Conservation (phyloP, 2,888 invertebrate species). For the Acanthococcus lagerstroemiae region DNA sequence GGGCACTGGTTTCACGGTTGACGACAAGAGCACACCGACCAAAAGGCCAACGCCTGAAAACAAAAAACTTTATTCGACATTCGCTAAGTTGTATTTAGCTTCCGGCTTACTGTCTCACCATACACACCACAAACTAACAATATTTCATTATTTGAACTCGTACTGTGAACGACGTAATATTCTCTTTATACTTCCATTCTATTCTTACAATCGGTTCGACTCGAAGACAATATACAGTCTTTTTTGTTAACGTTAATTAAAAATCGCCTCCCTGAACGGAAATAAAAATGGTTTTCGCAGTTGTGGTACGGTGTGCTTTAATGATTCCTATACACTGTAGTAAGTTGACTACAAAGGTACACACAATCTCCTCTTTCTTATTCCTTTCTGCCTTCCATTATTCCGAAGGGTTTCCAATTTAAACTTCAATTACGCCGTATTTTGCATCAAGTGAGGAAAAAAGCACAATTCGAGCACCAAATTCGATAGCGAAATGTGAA, state of each 20-base stretch:
- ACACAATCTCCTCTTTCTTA: too few relatives aligned
- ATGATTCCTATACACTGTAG: too few relatives aligned
- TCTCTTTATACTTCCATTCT: not conserved
- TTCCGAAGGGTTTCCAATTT: too few relatives aligned
- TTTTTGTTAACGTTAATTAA: not conserved
- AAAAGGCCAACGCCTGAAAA: conserved; percentile 21
- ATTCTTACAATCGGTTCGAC: not conserved
- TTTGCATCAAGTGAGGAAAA: too few relatives aligned
- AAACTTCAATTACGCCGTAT: too few relatives aligned
- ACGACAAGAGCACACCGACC: too few relatives aligned
- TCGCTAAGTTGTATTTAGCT: conserved; percentile 9
- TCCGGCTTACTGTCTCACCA: conserved; percentile 5
- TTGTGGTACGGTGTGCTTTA: too few relatives aligned
- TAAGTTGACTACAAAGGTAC: too few relatives aligned
- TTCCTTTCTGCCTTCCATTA: too few relatives aligned
- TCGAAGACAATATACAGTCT: not conserved
- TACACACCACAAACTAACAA: not conserved
- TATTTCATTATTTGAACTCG: not conserved
- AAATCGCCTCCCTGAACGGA: not conserved
- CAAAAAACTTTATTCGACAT: conserved; percentile 19
- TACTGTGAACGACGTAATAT: not conserved
- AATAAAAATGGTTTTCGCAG: not conserved
- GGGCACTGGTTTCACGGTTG: too few relatives aligned
- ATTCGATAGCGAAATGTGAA: too few relatives aligned
- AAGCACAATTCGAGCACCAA: too few relatives aligned